Evolutionary conservation across 2,888 invertebrate species (phyloP).

Genomic region (Lycocerus yunnanus): DNA sequence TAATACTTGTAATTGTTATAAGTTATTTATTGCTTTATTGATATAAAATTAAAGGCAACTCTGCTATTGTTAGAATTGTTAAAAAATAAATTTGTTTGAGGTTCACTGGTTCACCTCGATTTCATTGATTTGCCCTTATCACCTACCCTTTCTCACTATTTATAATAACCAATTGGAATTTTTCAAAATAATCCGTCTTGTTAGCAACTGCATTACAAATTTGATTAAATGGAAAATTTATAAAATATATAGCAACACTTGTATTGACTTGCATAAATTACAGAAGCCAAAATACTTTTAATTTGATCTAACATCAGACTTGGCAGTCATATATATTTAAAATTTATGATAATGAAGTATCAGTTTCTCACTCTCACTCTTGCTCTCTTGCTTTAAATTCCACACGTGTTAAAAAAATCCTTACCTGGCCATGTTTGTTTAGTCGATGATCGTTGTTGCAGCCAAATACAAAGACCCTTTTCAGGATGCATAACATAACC

Average conservation of each 20-base stretch:
- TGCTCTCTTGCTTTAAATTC: neutral
- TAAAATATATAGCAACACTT: neutral
- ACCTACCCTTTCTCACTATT: neutral
- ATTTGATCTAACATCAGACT: neutral
- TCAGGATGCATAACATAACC: constrained; percentile 87
- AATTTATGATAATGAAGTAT: neutral
- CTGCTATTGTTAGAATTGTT: neutral
- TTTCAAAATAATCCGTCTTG: neutral
- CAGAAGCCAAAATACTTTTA: neutral
- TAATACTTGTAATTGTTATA: too few species aligned
- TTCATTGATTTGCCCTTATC: neutral
- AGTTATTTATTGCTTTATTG: too few species aligned
- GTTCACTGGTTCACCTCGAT: neutral
- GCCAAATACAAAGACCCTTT: constrained; percentile 88
- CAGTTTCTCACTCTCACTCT: neutral
- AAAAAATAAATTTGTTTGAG: neutral
- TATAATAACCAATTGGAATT: neutral
- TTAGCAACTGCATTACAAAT: neutral
- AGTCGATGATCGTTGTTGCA: constrained; percentile 86
- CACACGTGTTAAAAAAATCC: neutral
- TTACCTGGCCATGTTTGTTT: constrained; percentile 94
- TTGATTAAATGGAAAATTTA: neutral
- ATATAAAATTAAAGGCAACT: too few species aligned
- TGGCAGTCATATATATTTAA: neutral
- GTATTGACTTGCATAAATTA: neutral